These are phyloP conservation scores for Protonemura montana DNA, from an alignment of 2,888 invertebrate species.

Conservation along the genomic window DNA sequence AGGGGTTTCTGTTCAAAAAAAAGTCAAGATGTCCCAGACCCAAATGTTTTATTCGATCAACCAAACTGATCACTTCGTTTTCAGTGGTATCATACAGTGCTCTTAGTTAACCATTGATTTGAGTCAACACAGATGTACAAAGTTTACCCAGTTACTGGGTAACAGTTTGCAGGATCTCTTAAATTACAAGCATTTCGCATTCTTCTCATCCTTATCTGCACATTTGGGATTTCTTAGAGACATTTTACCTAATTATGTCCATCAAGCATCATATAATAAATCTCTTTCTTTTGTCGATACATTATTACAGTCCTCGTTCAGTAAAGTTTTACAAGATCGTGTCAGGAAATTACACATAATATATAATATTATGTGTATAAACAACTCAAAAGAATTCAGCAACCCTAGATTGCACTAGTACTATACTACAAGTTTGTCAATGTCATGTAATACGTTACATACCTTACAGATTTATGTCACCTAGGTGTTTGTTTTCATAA, in stretches of 20 bases:
- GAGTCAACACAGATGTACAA: constrained; percentile 45
- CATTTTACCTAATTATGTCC: constrained; percentile 23
- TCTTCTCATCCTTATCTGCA: constrained; percentile 26
- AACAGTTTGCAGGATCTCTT: constrained; percentile 30
- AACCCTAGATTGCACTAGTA: constrained; percentile 4
- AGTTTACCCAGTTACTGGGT: not conserved
- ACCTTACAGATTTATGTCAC: not conserved
- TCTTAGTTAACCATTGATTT: constrained; percentile 48
- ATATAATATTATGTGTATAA: constrained; percentile 4
- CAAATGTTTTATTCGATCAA: constrained; percentile 50
- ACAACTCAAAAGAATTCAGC: constrained; percentile 12
- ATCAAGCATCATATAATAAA: constrained; percentile 31
- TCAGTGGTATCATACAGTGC: constrained; percentile 43
- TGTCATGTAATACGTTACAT: constrained; percentile 12
- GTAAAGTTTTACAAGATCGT: constrained; percentile 33
- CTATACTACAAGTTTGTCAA: constrained; percentile 12
- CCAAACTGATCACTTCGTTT: constrained; percentile 48
- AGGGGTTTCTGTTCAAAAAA: not conserved
- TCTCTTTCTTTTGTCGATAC: constrained; percentile 22
- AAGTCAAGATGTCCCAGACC: constrained; percentile 47
- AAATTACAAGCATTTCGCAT: constrained; percentile 33
- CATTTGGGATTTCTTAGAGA: constrained; percentile 32
- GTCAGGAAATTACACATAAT: constrained; percentile 4
- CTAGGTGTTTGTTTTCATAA: constrained; percentile 7
- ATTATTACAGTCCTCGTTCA: constrained; percentile 1